phyloP scores from a whole-genome alignment of 2,888 invertebrate genomes.

The Pyralis farinalis region DNA sequence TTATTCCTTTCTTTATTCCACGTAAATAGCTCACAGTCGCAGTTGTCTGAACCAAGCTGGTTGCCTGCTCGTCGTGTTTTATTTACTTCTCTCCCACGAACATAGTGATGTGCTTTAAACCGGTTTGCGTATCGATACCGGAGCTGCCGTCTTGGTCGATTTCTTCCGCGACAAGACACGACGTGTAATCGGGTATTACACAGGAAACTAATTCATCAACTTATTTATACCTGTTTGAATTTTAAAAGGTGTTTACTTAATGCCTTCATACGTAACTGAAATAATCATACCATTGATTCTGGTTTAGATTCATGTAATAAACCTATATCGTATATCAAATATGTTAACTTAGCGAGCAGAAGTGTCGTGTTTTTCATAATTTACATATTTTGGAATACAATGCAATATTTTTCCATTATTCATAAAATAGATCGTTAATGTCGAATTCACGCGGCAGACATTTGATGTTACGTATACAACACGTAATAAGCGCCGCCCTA shows the following conservation, averaged over 20 bases:
- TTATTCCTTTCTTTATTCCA: slow-evolving; percentile 43
- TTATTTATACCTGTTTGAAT: slow-evolving; percentile 57
- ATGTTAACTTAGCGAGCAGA: too few species aligned
- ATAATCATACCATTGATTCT: too few species aligned
- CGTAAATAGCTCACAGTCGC: slow-evolving; percentile 36
- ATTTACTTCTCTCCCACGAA: slow-evolving; percentile 51
- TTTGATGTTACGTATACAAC: background rate
- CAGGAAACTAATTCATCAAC: slow-evolving; percentile 50
- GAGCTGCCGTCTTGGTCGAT: slow-evolving; percentile 51
- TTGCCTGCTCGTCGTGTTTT: slow-evolving; percentile 28
- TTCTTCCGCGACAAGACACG: slow-evolving; percentile 51
- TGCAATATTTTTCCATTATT: slow-evolving; percentile 19
- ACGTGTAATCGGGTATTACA: too few species aligned
- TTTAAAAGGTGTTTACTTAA: slow-evolving; percentile 39
- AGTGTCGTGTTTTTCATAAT: slow-evolving; percentile 11
- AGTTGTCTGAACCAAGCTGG: slow-evolving; percentile 16
- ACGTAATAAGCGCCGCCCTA: too few species aligned
- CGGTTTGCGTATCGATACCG: slow-evolving; percentile 46
- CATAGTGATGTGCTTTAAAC: slow-evolving; percentile 41
- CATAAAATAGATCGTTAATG: slow-evolving; percentile 24
- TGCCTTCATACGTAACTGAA: slow-evolving; percentile 38
- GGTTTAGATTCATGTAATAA: too few species aligned
- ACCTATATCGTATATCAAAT: too few species aligned
- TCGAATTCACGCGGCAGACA: too few species aligned
- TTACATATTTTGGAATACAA: background rate